These are phyloP conservation scores for Tuta absoluta DNA, from an alignment of 2,888 invertebrate genomes.

Conservation along the genomic window DNA sequence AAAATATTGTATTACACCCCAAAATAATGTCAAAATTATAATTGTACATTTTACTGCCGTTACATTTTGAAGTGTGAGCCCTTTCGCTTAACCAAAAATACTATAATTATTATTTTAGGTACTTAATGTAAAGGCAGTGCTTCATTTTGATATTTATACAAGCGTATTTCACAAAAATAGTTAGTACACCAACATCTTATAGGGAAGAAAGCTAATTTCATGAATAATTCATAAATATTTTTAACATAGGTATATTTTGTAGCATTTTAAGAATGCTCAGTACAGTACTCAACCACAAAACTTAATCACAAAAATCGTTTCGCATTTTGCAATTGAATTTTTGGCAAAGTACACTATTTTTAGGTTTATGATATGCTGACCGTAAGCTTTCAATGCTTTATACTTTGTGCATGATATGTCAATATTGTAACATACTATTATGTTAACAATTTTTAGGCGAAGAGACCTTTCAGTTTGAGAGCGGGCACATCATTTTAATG, in stretches of 20 bases:
- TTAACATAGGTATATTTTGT: background rate
- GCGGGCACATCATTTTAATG: background rate
- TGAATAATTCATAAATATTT: conserved; percentile 13
- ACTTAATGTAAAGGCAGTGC: conserved; percentile 79
- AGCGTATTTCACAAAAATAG: conserved; percentile 55
- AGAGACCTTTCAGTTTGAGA: background rate
- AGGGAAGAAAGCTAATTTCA: conserved; percentile 31
- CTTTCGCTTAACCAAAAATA: conserved; percentile 54
- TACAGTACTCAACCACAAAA: conserved; percentile 2
- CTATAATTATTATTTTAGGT: conserved; percentile 44
- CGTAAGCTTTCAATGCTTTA: conserved; percentile 54
- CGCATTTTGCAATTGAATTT: background rate
- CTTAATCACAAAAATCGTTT: background rate
- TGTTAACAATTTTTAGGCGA: background rate
- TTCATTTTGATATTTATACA: conserved; percentile 61
- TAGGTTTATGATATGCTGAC: conserved; percentile 71
- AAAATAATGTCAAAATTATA: too few relatives aligned
- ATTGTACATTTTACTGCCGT: conserved; percentile 1
- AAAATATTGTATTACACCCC: too few relatives aligned
- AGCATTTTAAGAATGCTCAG: conserved; percentile 23
- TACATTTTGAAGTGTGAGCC: background rate
- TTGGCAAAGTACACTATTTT: conserved; percentile 35
- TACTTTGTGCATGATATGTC: conserved; percentile 76
- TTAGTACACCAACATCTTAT: conserved; percentile 24
- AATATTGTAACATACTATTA: conserved; percentile 29